A percentile compares a stretch with the other conserved stretches of the same genome.
phyloP scores from a whole-genome alignment of 2,888 invertebrate genomes.

The Euphydryas editha region DNA sequence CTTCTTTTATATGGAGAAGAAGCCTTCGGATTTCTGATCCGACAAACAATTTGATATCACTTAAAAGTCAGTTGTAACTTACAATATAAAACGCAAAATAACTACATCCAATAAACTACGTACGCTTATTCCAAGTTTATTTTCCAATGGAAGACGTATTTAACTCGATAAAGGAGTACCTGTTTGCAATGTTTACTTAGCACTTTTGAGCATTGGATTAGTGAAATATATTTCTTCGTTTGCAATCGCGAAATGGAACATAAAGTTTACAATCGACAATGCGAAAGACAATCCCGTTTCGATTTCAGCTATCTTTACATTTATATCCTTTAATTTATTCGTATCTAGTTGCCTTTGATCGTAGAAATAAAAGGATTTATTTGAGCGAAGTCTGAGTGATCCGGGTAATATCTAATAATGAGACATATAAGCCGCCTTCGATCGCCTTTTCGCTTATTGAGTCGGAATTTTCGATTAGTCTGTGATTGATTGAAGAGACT shows the following conservation, averaged over 20 bases:
- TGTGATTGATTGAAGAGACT: slow-evolving; percentile 81
- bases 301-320: slow-evolving; percentile 52
- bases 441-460: slow-evolving; percentile 73
- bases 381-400: slow-evolving; percentile 57
- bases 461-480: slow-evolving; percentile 81
- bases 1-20: background rate
- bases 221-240: slow-evolving; percentile 47
- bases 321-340: slow-evolving; percentile 63
- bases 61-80: slow-evolving; percentile 33
- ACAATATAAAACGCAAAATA: slow-evolving; percentile 25
- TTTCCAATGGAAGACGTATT: slow-evolving; percentile 44
- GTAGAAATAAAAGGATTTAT: slow-evolving; percentile 63
- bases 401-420: slow-evolving; percentile 75
- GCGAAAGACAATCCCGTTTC: slow-evolving; percentile 55
- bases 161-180: slow-evolving; percentile 46
- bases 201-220: slow-evolving; percentile 50
- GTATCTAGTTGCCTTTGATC: slow-evolving; percentile 55
- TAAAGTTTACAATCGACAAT: slow-evolving; percentile 61
- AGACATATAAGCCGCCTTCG: slow-evolving; percentile 74
- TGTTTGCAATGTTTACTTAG: slow-evolving; percentile 47
- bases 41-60: slow-evolving; percentile 20
- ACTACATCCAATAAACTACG: slow-evolving; percentile 33
- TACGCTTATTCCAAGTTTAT: slow-evolving; percentile 38
- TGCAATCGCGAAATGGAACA: slow-evolving; percentile 50
- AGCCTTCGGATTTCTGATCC: slow-evolving; percentile 1